Conservation (phyloP, 53 echinoderm and acorn worm genomes). For the Holothuria scabra region DNA sequence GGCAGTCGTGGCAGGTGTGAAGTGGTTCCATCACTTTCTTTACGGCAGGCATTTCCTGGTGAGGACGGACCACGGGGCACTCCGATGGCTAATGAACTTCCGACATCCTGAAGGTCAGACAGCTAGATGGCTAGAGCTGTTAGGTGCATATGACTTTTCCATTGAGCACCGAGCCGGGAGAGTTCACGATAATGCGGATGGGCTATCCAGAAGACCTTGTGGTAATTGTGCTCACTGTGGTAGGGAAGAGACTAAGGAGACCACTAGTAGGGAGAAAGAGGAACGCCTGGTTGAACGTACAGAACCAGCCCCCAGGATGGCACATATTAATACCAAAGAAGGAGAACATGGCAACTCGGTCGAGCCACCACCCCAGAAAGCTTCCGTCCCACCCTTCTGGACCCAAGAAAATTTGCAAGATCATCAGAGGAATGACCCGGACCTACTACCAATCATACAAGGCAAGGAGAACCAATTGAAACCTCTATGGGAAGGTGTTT, state of each 20-base stretch:
- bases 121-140: background rate
- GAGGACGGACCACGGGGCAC: background rate
- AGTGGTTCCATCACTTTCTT: slow-evolving; percentile 23
- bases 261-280: too few species aligned
- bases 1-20: slow-evolving; percentile 15
- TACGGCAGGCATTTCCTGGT: background rate
- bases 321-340: too few species aligned
- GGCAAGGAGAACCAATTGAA: background rate
- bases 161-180: too few species aligned
- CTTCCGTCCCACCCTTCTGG: background rate
- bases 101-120: slow-evolving; percentile 6
- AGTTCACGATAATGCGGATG: too few species aligned
- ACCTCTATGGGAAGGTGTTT: slow-evolving; percentile 1
- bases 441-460: background rate
- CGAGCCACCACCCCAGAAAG: background rate
- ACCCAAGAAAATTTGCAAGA: background rate
- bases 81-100: slow-evolving; percentile 29
- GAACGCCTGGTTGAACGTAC: too few species aligned
- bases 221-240: too few species aligned
- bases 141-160: too few species aligned
- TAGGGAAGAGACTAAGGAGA: too few species aligned
- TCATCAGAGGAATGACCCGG: slow-evolving; percentile 14
- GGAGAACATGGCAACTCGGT: too few species aligned
- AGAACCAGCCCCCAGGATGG: too few species aligned
- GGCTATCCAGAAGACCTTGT: too few species aligned